A percentile compares a stretch with the other conserved stretches of the same genome.
Conservation (phyloP, 1,140 invertebrate genomes). For the Drosophila micromelanica region DNA sequence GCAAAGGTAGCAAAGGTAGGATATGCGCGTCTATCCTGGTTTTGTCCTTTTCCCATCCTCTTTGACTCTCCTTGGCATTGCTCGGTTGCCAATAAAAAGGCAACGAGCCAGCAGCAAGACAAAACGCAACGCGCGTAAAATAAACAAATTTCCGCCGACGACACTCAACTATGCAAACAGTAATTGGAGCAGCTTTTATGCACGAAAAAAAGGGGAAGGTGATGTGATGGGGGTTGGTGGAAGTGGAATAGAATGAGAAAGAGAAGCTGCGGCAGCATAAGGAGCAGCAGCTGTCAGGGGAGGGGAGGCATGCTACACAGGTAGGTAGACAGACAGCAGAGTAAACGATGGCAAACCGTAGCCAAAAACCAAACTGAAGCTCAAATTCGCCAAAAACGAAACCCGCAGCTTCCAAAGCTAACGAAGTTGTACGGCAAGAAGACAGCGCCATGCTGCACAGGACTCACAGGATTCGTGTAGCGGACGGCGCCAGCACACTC, state of each 20-base stretch:
- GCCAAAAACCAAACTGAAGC: slow-evolving; percentile 69
- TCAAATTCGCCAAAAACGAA: slow-evolving; percentile 52
- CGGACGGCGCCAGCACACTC: slow-evolving; percentile 24
- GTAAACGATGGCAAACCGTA: slow-evolving; percentile 64
- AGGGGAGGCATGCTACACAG: slow-evolving; percentile 20
- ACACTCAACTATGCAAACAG: slow-evolving; percentile 81
- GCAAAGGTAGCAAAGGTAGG: slow-evolving; percentile 44
- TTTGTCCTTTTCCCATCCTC: slow-evolving; percentile 21
- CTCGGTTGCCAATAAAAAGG: slow-evolving; percentile 49
- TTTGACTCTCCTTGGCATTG: slow-evolving; percentile 1
- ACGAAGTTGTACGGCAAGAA: slow-evolving; percentile 43
- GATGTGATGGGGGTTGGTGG: slow-evolving; percentile 12
- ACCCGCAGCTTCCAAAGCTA: slow-evolving; percentile 51
- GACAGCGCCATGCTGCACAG: slow-evolving; percentile 21
- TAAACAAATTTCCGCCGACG: slow-evolving; percentile 81
- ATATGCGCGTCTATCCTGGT: slow-evolving; percentile 37
- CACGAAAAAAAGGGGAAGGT: slow-evolving; percentile 20
- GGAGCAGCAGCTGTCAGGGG: slow-evolving; percentile 1
- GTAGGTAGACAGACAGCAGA: slow-evolving; percentile 25
- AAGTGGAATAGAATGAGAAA: neutral
- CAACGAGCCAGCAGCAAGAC: slow-evolving; percentile 47
- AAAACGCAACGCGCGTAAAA: slow-evolving; percentile 79
- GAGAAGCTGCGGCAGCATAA: neutral
- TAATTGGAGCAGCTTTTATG: slow-evolving; percentile 74
- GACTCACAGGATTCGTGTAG: slow-evolving; percentile 57